These are phyloP conservation scores for human DNA, from an alignment of 2,113 vertebrate species.

Conservation along the genomic window DNA sequence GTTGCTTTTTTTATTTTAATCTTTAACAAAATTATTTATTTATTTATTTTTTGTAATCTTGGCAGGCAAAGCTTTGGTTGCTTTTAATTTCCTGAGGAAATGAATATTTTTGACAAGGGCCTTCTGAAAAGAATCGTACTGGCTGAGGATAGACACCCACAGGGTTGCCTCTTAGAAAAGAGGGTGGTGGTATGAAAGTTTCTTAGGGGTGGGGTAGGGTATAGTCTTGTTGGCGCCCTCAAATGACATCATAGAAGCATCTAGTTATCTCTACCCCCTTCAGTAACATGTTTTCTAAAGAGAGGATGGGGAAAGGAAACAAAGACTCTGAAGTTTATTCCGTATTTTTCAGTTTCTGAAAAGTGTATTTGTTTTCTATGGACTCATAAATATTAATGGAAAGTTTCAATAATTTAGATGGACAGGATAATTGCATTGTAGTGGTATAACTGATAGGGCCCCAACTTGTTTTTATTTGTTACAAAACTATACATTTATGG, in stretches of 20 bases:
- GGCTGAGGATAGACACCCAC: background rate
- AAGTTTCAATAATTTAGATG: conserved; percentile 35
- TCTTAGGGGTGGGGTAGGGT: background rate
- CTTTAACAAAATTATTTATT: too few relatives aligned
- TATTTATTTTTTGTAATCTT: too few relatives aligned
- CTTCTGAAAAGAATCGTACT: background rate
- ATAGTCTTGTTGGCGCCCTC: background rate
- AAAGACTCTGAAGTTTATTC: background rate
- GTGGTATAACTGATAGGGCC: background rate
- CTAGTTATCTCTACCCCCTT: background rate
- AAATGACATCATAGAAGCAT: background rate
- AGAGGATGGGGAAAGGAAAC: background rate
- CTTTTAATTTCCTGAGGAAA: background rate
- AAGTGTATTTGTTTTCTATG: background rate
- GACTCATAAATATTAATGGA: background rate
- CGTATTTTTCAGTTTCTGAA: conserved; percentile 25
- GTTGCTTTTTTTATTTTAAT: too few relatives aligned
- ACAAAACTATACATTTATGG: background rate
- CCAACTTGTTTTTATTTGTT: background rate
- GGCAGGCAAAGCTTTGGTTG: background rate
- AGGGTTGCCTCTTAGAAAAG: background rate
- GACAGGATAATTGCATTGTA: background rate
- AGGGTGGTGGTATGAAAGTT: background rate
- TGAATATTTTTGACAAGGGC: background rate
- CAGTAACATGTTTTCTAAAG: background rate